Evolutionary conservation across 1,140 invertebrate species (phyloP).

Genomic region (Gryllus bimaculatus): DNA sequence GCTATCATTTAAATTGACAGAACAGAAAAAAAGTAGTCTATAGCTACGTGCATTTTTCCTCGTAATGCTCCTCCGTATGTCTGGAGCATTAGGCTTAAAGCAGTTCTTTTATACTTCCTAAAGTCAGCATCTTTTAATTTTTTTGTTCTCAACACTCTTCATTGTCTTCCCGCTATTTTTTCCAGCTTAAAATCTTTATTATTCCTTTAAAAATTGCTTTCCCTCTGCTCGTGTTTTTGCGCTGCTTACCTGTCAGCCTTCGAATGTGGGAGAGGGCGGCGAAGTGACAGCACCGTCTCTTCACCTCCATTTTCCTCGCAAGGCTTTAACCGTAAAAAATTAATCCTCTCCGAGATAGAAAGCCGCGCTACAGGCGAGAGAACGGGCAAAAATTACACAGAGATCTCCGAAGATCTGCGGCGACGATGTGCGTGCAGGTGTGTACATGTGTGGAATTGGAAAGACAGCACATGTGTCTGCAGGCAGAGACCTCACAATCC

Average conservation of each 20-base stretch:
- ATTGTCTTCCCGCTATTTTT: neutral
- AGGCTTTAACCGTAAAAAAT: neutral
- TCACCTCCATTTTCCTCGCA: neutral
- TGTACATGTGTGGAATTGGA: too few species aligned
- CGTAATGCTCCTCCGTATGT: neutral
- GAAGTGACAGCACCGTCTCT: neutral
- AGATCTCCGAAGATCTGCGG: too few species aligned
- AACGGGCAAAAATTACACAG: too few species aligned
- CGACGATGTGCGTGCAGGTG: too few species aligned
- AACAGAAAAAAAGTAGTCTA: conserved; percentile 1
- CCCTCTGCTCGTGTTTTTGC: neutral
- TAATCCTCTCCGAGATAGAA: neutral
- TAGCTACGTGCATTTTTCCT: neutral
- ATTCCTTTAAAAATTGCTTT: neutral
- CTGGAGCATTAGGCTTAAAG: neutral
- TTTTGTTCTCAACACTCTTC: conserved; percentile 1
- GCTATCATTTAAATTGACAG: conserved; percentile 1
- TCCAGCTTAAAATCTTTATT: neutral
- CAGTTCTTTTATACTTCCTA: neutral
- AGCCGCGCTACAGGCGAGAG: neutral
- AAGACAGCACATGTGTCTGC: too few species aligned
- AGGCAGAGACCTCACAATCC: too few species aligned
- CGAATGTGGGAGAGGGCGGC: neutral
- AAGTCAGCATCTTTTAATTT: neutral
- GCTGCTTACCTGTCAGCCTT: neutral